Evolutionary conservation across 2,797 vertebrate species (phyloP).

Genomic region (Dryobates pubescens): DNA sequence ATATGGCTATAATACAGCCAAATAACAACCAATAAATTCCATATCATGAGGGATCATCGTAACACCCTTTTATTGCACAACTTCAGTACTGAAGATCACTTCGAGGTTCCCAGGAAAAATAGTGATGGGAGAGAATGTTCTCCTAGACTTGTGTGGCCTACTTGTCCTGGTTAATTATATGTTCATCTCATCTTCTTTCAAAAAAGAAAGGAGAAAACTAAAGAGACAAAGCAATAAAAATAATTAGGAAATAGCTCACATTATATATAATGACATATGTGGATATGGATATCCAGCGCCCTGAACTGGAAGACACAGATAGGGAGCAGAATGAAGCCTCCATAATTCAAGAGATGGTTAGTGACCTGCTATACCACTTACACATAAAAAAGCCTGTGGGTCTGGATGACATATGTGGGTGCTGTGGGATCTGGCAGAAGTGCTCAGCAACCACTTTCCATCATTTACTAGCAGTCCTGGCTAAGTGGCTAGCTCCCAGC

Average conservation of each 20-base stretch:
- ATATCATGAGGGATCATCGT: not conserved
- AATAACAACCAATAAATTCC: not conserved
- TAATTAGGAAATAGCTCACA: not conserved
- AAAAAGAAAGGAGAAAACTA: not conserved
- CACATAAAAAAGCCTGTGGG: too few species aligned
- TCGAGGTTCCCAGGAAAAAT: not conserved
- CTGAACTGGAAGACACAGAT: too few species aligned
- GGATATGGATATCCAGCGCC: too few species aligned
- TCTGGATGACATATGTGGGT: too few species aligned
- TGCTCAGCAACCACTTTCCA: too few species aligned
- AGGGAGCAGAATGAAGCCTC: too few species aligned
- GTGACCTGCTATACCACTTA: too few species aligned
- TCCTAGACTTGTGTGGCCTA: not conserved
- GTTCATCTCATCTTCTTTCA: not conserved
- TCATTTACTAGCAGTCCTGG: too few species aligned
- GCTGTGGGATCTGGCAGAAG: too few species aligned
- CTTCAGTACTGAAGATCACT: not conserved
- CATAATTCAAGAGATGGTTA: too few species aligned
- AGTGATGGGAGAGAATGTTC: not conserved
- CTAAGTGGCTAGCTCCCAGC: too few species aligned
- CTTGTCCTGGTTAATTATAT: not conserved
- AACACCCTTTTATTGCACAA: accelerated
- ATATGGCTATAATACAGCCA: not conserved
- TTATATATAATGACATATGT: not conserved
- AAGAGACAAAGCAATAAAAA: not conserved